phyloP scores from a whole-genome alignment of 2,797 vertebrate genomes.

The Girardinus metallicus region DNA sequence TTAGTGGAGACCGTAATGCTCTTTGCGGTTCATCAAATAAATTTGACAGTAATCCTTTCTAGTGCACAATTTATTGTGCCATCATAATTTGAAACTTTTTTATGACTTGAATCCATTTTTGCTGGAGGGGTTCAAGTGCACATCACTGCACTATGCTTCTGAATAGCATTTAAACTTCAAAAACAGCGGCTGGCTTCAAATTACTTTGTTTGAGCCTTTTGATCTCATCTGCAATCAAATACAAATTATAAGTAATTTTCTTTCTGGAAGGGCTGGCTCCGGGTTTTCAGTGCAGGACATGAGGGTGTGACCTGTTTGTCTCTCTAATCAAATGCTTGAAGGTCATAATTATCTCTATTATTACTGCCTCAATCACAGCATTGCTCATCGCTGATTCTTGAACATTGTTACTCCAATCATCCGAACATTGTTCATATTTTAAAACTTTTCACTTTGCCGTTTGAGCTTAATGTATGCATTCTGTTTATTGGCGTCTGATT shows the following conservation, averaged over 20 bases:
- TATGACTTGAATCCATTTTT: neutral
- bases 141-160: neutral
- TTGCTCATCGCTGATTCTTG: neutral
- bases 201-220: conserved; percentile 1
- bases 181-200: neutral
- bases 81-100: neutral
- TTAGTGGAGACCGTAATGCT: neutral
- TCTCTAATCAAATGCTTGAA: conserved; percentile 1
- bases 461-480: neutral
- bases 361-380: neutral
- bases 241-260: neutral
- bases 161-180: neutral
- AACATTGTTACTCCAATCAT: conserved; percentile 1
- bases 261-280: neutral
- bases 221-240: neutral
- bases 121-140: neutral
- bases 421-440: neutral
- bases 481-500: conserved; percentile 7
- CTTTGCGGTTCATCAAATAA: neutral
- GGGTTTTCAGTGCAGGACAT: neutral
- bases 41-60: neutral
- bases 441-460: neutral
- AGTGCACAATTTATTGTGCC: neutral
- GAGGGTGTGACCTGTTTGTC: neutral
- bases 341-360: conserved; percentile 5